Evolutionary conservation across 2,797 vertebrate genomes (phyloP).

Genomic region (Protonibea diacanthus): DNA sequence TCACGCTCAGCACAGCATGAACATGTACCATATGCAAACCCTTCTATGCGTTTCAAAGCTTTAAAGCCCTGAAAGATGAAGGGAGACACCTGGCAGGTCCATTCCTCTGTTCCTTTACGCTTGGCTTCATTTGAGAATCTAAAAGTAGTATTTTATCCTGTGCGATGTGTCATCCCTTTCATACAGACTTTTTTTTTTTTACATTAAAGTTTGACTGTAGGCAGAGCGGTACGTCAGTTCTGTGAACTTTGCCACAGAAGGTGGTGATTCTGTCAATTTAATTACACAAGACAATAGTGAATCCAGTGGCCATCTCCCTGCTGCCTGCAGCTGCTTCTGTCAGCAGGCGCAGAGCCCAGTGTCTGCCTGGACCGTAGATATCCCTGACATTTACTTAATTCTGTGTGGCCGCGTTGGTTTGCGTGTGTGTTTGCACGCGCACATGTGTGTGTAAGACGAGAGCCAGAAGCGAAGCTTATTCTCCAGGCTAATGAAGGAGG

Average conservation of each 20-base stretch:
- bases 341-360: constrained; percentile 34
- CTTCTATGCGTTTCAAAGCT: constrained; percentile 27
- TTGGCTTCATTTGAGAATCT: constrained; percentile 40
- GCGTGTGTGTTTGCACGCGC: constrained; percentile 11
- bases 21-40: not conserved
- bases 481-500: constrained; percentile 59
- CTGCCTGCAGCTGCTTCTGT: constrained; percentile 40
- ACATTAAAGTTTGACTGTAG: constrained; percentile 24
- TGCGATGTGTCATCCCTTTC: constrained; percentile 35
- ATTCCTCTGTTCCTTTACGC: constrained; percentile 26
- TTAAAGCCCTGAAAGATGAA: constrained; percentile 28
- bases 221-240: constrained; percentile 9
- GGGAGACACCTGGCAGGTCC: constrained; percentile 19
- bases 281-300: constrained; percentile 57
- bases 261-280: constrained; percentile 67
- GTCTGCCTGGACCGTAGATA: constrained; percentile 40
- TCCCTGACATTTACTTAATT: constrained; percentile 61
- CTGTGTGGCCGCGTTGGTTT: not conserved
- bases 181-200: constrained; percentile 41
- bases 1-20: constrained; percentile 19
- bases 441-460: not conserved
- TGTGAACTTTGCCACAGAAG: constrained; percentile 55
- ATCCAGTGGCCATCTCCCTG: constrained; percentile 19
- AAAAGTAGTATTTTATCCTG: constrained; percentile 27
- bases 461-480: constrained; percentile 27